Base-by-base conservation (phyloP, 30 jellyfish, hydroid and myxozoan genomes). In the Cassiopea andromeda region DNA sequence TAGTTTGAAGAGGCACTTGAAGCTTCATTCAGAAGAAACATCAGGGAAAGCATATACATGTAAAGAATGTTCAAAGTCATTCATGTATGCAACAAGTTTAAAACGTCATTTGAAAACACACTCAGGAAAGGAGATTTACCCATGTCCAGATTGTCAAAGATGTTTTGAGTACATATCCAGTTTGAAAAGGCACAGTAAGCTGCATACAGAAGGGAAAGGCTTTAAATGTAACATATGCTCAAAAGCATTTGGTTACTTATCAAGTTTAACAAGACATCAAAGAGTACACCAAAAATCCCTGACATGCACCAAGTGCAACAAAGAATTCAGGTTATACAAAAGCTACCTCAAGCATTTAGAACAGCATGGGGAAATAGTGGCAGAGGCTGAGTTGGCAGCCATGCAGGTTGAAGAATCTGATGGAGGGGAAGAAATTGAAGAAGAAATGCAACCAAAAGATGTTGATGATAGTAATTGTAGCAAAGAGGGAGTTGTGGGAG, bases 11-110 rank as follows among this genome's bases (percentile, higher is more conserved):
- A 73, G 97, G 78, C 97, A 91, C 57, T 75, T 91, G 80, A 84
- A 59, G 68, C 48, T 84, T 50, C 97, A 91, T 72, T 77, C 94
- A 19, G 94, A 83, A 13, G 97, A 91, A 78, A 73, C 89, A 46
- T 61, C 90, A 0, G 97, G 93, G 16, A 91, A 91, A 45, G 87
- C 82, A 2, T 91, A 91, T 85, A 78, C 85, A 43, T 91, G 97
- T 48, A 85, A 85, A 47, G 90, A 82, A 54, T 91, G 97, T 85
- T 44, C 85, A 47, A 91, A 91, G 71, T 80, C 91, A 3, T 91
- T 91, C 60, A 85, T 84, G 94, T 91, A 91, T 79, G 83, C 93
- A 46, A 91, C 97, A 77, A 91, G 97, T 48, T 85, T 91, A 44
- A 79, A 82, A 45, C 80, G 97, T 49, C 97, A 91, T 80, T 71